Conservation (phyloP, 2,888 invertebrate species). For the Epinotia nisella region DNA sequence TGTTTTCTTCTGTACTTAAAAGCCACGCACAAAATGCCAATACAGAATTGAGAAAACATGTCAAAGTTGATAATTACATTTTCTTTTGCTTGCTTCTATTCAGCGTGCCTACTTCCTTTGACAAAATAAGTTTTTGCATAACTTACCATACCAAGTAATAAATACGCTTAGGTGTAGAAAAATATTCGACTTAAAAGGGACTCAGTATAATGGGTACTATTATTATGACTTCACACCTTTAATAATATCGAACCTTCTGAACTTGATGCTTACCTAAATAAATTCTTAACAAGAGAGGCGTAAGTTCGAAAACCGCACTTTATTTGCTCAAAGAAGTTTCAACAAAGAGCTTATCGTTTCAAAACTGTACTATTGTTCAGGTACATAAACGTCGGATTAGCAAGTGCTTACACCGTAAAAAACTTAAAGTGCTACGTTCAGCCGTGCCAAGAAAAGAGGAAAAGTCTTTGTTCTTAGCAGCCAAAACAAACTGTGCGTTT, state of each 20-base stretch:
- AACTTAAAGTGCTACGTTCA: conserved; percentile 69
- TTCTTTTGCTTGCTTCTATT: conserved; percentile 10
- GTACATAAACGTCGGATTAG: conserved; percentile 61
- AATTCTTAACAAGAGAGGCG: background rate
- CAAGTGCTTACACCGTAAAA: conserved; percentile 66
- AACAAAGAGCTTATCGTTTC: conserved; percentile 54
- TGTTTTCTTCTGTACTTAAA: conserved; percentile 36
- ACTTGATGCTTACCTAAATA: background rate
- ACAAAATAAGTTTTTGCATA: conserved; percentile 3
- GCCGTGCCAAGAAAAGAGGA: conserved; percentile 64
- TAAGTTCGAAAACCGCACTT: conserved; percentile 13
- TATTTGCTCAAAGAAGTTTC: conserved; percentile 15
- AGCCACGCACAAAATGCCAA: conserved; percentile 26
- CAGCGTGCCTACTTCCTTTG: conserved; percentile 3
- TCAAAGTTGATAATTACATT: conserved; percentile 36
- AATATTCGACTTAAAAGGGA: background rate
- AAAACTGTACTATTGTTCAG: conserved; percentile 60
- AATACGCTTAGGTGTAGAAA: background rate
- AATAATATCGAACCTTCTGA: background rate
- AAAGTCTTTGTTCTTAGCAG: conserved; percentile 79
- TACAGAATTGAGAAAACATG: conserved; percentile 33
- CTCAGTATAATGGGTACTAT: background rate
- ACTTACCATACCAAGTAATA: background rate
- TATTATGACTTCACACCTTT: conserved; percentile 4
- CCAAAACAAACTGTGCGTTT: conserved; percentile 80